Percentiles rank a stretch among this genome's conserved stretches.
Evolutionary conservation across 2,113 vertebrate species (phyloP).

Genomic region (Centropus bengalensis): DNA sequence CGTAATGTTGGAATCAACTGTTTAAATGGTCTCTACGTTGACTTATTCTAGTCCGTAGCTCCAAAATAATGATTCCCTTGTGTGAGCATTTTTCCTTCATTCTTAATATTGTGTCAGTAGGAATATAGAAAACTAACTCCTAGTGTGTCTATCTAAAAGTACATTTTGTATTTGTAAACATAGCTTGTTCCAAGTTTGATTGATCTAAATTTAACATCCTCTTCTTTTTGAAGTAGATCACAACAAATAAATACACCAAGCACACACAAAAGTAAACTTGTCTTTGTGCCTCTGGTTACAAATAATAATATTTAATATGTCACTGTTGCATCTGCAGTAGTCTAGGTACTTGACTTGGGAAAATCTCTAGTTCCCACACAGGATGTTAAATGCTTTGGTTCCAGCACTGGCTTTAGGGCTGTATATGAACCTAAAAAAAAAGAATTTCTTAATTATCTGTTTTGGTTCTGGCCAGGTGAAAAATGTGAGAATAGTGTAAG

Average conservation of each 20-base stretch:
- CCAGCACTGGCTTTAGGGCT: not conserved
- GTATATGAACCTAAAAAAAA: not conserved
- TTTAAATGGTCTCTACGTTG: not conserved
- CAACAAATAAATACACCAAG: not conserved
- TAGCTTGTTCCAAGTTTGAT: not conserved
- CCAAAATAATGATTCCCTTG: not conserved
- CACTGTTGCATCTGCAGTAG: not conserved
- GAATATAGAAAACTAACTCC: not conserved
- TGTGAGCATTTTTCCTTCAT: not conserved
- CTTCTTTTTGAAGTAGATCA: not conserved
- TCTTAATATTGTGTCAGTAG: not conserved
- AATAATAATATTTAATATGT: not conserved
- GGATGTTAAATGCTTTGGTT: not conserved
- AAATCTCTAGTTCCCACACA: not conserved
- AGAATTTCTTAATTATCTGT: not conserved
- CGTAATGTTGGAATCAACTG: not conserved
- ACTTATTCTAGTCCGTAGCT: not conserved
- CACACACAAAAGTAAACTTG: not conserved
- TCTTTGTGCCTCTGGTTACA: not conserved
- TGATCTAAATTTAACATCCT: not conserved
- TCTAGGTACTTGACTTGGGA: not conserved
- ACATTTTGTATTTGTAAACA: not conserved
- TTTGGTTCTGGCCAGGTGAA: not conserved
- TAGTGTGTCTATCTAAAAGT: not conserved
- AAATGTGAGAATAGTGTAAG: not conserved